phyloP scores from a whole-genome alignment of 2,113 vertebrate genomes.

The Arvicanthis niloticus region DNA sequence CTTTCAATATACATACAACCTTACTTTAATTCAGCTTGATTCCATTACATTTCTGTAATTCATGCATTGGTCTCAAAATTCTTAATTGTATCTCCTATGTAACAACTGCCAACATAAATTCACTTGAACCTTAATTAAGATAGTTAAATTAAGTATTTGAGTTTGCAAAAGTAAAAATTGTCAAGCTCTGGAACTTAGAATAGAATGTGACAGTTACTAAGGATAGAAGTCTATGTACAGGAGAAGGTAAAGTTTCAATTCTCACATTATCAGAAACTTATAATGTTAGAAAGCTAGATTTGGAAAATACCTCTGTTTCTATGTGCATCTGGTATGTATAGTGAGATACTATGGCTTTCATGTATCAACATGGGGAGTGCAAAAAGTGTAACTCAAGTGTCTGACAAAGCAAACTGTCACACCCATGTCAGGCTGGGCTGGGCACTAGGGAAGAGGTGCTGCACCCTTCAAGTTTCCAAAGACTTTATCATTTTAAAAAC shows the following conservation, averaged over 20 bases:
- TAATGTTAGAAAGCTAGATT: slow-evolving; percentile 87
- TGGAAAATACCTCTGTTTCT: slow-evolving; percentile 86
- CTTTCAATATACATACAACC: slow-evolving; percentile 79
- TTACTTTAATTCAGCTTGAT: slow-evolving; percentile 74
- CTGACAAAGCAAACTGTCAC: slow-evolving; percentile 81
- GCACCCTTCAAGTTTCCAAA: slow-evolving; percentile 83
- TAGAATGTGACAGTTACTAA: slow-evolving; percentile 88
- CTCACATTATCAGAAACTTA: slow-evolving; percentile 87
- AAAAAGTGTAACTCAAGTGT: slow-evolving; percentile 81
- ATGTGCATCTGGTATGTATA: slow-evolving; percentile 88
- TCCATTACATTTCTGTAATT: slow-evolving; percentile 78
- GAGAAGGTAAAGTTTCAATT: slow-evolving; percentile 86
- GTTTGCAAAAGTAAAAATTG: slow-evolving; percentile 87
- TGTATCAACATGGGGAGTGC: slow-evolving; percentile 83
- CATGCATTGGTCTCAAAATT: slow-evolving; percentile 76
- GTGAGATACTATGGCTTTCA: slow-evolving; percentile 85
- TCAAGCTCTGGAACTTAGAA: slow-evolving; percentile 88
- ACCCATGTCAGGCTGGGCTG: slow-evolving; percentile 79
- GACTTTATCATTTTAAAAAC: slow-evolving; percentile 66
- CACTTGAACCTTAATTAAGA: slow-evolving; percentile 82
- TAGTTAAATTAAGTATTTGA: slow-evolving; percentile 83
- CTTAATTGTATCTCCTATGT: slow-evolving; percentile 74
- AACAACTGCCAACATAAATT: slow-evolving; percentile 81
- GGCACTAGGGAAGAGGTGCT: slow-evolving; percentile 81
- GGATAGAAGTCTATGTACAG: slow-evolving; percentile 89